Percentiles rank a stretch among this genome's conserved stretches.
Conservation (phyloP, 64 coral and sea anemone genomes). For the Stichodactyla mertensii region DNA sequence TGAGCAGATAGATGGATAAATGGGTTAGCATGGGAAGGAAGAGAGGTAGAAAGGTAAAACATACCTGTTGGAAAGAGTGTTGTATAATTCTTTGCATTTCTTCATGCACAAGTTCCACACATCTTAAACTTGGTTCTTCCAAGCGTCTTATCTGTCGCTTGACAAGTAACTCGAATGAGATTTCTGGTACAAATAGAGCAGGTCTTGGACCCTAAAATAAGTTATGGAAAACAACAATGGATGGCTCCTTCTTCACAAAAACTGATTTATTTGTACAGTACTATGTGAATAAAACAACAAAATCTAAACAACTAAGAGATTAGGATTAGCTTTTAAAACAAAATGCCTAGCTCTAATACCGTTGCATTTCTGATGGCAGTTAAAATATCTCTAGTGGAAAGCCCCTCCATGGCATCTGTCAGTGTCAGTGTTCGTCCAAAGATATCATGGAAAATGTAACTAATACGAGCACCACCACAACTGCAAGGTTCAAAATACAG, state of each 20-base stretch:
- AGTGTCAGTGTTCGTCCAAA: constrained; percentile 78
- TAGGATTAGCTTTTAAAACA: too few relatives aligned
- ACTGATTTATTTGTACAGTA: too few relatives aligned
- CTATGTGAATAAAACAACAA: too few relatives aligned
- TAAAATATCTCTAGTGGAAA: constrained; percentile 88
- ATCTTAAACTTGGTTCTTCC: constrained; percentile 87
- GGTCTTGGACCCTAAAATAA: constrained; percentile 72
- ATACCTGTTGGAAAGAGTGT: constrained; percentile 85
- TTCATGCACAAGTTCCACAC: constrained; percentile 94
- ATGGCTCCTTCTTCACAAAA: too few relatives aligned
- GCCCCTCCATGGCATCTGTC: constrained; percentile 89
- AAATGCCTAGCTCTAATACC: constrained; percentile 27
- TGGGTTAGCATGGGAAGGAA: neutral
- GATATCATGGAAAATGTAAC: constrained; percentile 98
- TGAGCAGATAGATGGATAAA: neutral
- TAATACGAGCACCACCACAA: constrained; percentile 95
- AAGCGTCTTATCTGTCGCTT: constrained; percentile 87
- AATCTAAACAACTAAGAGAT: too few relatives aligned
- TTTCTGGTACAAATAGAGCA: constrained; percentile 95
- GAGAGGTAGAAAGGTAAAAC: neutral
- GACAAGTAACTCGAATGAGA: constrained; percentile 90
- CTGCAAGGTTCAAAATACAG: constrained; percentile 22
- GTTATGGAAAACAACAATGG: neutral
- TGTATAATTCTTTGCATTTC: constrained; percentile 98
- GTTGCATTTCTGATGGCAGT: constrained; percentile 98